Base-by-base conservation (phyloP, 1,140 invertebrate species). In the Bombus polaris region DNA sequence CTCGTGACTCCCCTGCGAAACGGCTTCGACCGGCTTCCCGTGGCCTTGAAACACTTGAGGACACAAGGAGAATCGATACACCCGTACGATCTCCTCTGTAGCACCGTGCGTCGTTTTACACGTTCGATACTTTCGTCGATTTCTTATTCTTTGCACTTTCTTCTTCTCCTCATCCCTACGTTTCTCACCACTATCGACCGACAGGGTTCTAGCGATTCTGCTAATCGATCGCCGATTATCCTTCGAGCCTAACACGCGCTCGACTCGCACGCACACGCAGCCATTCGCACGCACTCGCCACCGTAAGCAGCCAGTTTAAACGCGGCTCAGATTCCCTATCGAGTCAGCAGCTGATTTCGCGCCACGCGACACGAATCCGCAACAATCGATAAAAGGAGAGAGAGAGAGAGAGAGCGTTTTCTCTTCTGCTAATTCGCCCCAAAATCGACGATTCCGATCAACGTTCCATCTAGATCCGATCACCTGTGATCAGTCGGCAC, bases 1-100 rank as follows among this genome's bases (percentile, higher is more conserved):
- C 74, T 53, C 71, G 47, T 79, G 47, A 32, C 47, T 71, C 9
- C 62, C 74, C 35, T 42, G 59, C 75, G 85, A 62, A 32, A 35
- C 39, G 6, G 66, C 73, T 37, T 22, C 22, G n/a, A 57, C 35
- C 32, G 47, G 73, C 47, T 57, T 13, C 35, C 57, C 53, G 53
- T 35, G 66, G 81, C 82, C 82, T 80, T 85, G 82, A 87, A 70
- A 87, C 84, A 39, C 53, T 44, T 15, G 66, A 53, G 25, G 57
- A 59, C 57, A 59, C 85, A 78, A 59, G 83, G 57, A 68, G 70
- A 70, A 84, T 87, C 59, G 75, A 82, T 87, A 79, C 76, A 68
- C 53, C 70, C 68, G 18, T 22, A 22, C 47, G 47, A 53, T 53
- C 18, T 53, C 47, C 47, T 22, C 18, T 8, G 47, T 53, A 53